Evolutionary conservation across 2,888 invertebrate species (phyloP).

Genomic region (Philonicus albiceps): DNA sequence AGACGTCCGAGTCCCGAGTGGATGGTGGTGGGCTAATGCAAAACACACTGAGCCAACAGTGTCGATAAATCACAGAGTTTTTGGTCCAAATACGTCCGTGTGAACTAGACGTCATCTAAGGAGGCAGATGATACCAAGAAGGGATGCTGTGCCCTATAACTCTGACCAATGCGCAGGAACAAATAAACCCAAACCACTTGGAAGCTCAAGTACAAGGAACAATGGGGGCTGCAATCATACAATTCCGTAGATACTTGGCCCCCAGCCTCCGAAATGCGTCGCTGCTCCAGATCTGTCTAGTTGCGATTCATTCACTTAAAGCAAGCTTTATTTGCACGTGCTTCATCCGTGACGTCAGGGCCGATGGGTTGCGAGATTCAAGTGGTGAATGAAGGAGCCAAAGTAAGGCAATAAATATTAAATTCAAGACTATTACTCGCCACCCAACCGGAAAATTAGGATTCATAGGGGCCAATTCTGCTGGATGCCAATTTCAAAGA

Average conservation of each 20-base stretch:
- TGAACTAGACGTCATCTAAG: neutral
- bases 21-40: neutral
- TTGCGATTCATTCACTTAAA: constrained; percentile 14
- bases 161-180: constrained; percentile 42
- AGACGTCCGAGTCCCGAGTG: neutral
- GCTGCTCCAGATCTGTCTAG: neutral
- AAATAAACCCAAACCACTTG: constrained; percentile 44
- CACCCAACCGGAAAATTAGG: neutral
- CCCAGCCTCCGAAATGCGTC: neutral
- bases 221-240: neutral
- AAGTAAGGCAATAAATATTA: neutral
- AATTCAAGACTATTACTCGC: neutral
- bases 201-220: neutral
- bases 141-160: neutral
- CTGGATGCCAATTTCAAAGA: neutral
- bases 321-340: constrained; percentile 32
- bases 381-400: neutral
- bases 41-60: neutral
- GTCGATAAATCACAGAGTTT: neutral
- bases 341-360: neutral
- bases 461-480: neutral
- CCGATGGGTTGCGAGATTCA: constrained; percentile 8
- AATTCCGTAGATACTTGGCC: neutral
- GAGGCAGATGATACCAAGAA: neutral
- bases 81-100: neutral